phyloP scores from a whole-genome alignment of 2,888 invertebrate genomes.

The Boloria euphrosyne region DNA sequence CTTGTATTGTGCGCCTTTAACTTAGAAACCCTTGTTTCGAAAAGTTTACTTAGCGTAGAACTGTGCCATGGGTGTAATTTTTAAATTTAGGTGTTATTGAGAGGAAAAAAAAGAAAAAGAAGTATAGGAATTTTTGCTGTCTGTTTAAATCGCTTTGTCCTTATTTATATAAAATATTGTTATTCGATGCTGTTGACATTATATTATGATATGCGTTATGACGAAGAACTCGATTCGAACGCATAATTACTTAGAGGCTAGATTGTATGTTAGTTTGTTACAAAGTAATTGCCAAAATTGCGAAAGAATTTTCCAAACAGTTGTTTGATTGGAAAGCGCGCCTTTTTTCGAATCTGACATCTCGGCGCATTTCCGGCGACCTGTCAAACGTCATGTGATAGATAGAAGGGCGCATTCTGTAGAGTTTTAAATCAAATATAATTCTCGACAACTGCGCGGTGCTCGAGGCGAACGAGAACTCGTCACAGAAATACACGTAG shows the following conservation, averaged over 20 bases:
- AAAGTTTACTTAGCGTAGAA: not conserved
- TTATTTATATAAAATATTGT: too few relatives aligned
- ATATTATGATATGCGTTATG: not conserved
- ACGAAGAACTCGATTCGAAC: not conserved
- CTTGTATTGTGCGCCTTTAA: not conserved
- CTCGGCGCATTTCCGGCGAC: conserved; percentile 73
- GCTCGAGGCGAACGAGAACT: conserved; percentile 77
- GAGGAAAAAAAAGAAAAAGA: too few relatives aligned
- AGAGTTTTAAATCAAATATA: conserved; percentile 80
- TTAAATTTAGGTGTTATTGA: too few relatives aligned
- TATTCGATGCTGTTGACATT: not conserved
- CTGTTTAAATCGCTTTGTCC: too few relatives aligned
- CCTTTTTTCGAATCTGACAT: conserved; percentile 79
- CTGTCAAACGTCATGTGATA: conserved; percentile 83
- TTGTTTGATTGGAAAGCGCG: conserved; percentile 51
- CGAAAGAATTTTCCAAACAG: conserved; percentile 19
- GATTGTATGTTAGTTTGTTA: conserved; percentile 15
- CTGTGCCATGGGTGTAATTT: not conserved
- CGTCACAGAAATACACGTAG: conserved; percentile 76
- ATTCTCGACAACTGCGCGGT: conserved; percentile 74
- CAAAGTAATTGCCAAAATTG: conserved; percentile 14
- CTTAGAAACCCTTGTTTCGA: not conserved
- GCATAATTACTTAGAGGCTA: not conserved
- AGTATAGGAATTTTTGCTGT: too few relatives aligned
- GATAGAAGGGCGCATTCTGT: conserved; percentile 80